These are phyloP conservation scores for Leptinotarsa rubiginosa DNA, from an alignment of 2,888 invertebrate genomes.

Conservation along the genomic window DNA sequence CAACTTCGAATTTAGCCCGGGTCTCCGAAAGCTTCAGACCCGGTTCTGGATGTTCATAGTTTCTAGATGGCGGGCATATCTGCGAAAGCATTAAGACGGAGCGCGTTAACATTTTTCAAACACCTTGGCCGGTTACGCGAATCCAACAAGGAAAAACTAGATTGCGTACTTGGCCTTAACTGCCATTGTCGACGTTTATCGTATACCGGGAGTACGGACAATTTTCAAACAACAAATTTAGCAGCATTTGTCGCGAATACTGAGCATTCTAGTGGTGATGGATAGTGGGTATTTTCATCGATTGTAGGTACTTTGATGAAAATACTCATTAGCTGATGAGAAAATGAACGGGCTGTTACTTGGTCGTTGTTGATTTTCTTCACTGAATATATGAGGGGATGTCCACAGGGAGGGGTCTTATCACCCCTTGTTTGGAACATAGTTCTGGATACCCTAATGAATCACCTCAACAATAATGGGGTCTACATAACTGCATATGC, in stretches of 20 bases:
- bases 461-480: too few relatives aligned
- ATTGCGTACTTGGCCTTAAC: slow-evolving; percentile 34
- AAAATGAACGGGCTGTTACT: neutral
- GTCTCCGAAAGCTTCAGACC: too few relatives aligned
- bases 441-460: too few relatives aligned
- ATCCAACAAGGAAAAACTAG: slow-evolving; percentile 36
- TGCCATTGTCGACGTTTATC: slow-evolving; percentile 47
- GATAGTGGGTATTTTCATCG: slow-evolving; percentile 7
- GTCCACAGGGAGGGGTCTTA: too few relatives aligned
- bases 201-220: slow-evolving; percentile 34
- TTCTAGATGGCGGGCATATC: slow-evolving; percentile 43
- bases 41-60: neutral
- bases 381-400: too few relatives aligned
- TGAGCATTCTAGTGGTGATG: slow-evolving; percentile 30
- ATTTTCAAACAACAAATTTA: slow-evolving; percentile 46
- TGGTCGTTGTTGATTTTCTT: too few relatives aligned
- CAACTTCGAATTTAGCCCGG: too few relatives aligned
- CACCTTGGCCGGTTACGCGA: slow-evolving; percentile 47
- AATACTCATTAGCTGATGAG: slow-evolving; percentile 13
- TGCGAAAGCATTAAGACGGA: slow-evolving; percentile 34
- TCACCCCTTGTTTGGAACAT: too few relatives aligned
- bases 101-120: slow-evolving; percentile 51
- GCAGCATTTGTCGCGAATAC: slow-evolving; percentile 41
- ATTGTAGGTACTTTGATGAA: neutral
- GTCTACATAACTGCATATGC: too few relatives aligned